Conservation (phyloP, 2,797 vertebrate species). For the Amblyopsis hoosieri region DNA sequence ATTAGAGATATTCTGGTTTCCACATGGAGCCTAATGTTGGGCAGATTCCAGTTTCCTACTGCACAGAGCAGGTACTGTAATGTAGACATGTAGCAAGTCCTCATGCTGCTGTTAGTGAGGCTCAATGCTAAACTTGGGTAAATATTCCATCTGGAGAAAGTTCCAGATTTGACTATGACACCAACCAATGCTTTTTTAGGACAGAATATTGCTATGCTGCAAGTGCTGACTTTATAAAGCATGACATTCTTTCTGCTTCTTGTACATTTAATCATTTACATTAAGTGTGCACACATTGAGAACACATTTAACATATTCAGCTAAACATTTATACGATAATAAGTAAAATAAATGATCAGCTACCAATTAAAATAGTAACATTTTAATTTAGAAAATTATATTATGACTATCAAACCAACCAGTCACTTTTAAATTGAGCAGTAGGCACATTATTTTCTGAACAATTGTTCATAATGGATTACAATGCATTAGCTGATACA, state of each 20-base stretch:
- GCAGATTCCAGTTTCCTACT: conserved; percentile 52
- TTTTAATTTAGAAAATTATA: background rate
- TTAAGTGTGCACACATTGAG: too few species aligned
- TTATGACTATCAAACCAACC: too few species aligned
- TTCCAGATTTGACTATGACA: conserved; percentile 68
- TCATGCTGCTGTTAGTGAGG: conserved; percentile 54
- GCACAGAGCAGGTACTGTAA: conserved; percentile 45
- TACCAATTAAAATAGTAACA: background rate
- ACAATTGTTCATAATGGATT: too few species aligned
- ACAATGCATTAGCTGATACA: too few species aligned
- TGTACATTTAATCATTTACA: too few species aligned
- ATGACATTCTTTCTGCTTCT: too few species aligned
- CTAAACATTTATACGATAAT: too few species aligned
- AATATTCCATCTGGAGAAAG: conserved; percentile 69
- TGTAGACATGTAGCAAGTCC: conserved; percentile 39
- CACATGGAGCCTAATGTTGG: conserved; percentile 41
- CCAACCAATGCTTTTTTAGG: conserved; percentile 34
- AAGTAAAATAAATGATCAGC: background rate
- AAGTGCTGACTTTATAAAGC: conserved; percentile 30
- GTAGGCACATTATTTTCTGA: too few species aligned
- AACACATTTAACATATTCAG: too few species aligned
- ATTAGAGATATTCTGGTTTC: conserved; percentile 60
- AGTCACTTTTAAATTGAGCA: too few species aligned
- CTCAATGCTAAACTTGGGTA: conserved; percentile 64
- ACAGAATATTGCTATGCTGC: conserved; percentile 49